phyloP scores from a whole-genome alignment of 1,140 invertebrate genomes.

The Thaumetopoea pityocampa region DNA sequence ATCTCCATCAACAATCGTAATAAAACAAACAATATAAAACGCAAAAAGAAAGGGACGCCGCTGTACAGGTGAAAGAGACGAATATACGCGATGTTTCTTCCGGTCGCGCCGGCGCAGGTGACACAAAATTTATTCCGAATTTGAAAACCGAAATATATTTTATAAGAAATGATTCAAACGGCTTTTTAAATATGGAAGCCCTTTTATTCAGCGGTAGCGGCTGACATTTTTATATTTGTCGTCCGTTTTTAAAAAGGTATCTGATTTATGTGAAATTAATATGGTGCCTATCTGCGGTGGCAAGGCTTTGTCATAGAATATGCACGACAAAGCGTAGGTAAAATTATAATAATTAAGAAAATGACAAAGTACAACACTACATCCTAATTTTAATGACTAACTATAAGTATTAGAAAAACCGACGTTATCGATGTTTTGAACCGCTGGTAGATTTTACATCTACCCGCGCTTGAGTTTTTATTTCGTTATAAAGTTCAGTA shows the following conservation, averaged over 20 bases:
- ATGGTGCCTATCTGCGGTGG: slow-evolving; percentile 30
- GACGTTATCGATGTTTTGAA: no score
- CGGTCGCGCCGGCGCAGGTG: slow-evolving; percentile 68
- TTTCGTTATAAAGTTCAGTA: no score
- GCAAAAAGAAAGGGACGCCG: slow-evolving; percentile 29
- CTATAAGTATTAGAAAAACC: no score
- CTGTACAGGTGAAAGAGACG: slow-evolving; percentile 35
- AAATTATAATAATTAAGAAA: no score
- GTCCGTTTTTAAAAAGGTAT: slow-evolving; percentile 51
- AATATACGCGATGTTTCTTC: slow-evolving; percentile 46
- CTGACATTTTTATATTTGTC: slow-evolving; percentile 72
- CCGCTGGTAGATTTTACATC: no score
- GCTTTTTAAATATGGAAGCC: slow-evolving; percentile 72
- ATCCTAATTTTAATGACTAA: no score
- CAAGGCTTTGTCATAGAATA: slow-evolving; percentile 28
- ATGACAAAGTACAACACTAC: no score
- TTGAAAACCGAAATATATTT: slow-evolving; percentile 71
- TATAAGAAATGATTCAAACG: slow-evolving; percentile 68
- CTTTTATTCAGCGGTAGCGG: slow-evolving; percentile 59
- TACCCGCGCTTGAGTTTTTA: no score
- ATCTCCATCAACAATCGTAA: slow-evolving; percentile 57
- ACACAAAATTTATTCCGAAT: slow-evolving; percentile 73
- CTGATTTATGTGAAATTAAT: slow-evolving; percentile 71
- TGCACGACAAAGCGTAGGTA: not conserved
- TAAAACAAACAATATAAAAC: slow-evolving; percentile 60